These are phyloP conservation scores for Drosophila saltans DNA, from an alignment of 1,140 invertebrate species.

Conservation along the genomic window DNA sequence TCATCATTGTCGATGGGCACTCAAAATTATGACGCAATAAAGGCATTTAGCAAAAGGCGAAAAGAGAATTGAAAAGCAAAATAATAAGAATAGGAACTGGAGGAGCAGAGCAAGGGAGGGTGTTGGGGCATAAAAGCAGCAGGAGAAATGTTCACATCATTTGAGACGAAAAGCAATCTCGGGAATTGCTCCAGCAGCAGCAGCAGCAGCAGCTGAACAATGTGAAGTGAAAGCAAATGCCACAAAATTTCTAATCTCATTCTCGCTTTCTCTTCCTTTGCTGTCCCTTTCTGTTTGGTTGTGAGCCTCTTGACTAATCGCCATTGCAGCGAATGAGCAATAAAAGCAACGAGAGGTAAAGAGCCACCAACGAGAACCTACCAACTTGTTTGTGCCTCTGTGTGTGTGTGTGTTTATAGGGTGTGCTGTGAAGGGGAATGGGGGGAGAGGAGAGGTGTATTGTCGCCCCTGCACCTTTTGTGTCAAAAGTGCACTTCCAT, in stretches of 20 bases:
- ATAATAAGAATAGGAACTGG: not conserved
- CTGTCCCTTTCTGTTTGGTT: not conserved
- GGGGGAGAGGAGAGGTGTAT: conserved; percentile 22
- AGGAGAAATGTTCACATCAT: conserved; percentile 13
- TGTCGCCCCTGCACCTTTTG: conserved; percentile 77
- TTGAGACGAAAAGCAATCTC: conserved; percentile 48
- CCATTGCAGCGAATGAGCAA: conserved; percentile 76
- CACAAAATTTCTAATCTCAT: conserved; percentile 75
- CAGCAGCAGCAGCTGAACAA: conserved; percentile 30
- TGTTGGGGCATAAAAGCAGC: not conserved
- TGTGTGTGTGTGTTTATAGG: not conserved
- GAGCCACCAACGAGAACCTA: too few relatives aligned
- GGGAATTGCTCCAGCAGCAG: conserved; percentile 19
- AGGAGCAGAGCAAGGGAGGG: not conserved
- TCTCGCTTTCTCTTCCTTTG: not conserved
- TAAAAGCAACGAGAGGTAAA: conserved; percentile 52
- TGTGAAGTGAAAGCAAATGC: conserved; percentile 69
- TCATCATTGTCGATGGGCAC: conserved; percentile 38
- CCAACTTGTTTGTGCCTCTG: too few relatives aligned
- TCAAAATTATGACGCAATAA: conserved; percentile 63
- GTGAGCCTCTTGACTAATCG: conserved; percentile 58
- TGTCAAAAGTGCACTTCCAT: conserved; percentile 80
- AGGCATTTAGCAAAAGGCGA: conserved; percentile 40
- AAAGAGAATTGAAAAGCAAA: conserved; percentile 10
- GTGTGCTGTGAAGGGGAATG: conserved; percentile 1